A percentile compares a stretch with the other conserved stretches of the same genome.
Evolutionary conservation across 1,140 invertebrate species (phyloP).

Genomic region (Drosophila grimshawi): DNA sequence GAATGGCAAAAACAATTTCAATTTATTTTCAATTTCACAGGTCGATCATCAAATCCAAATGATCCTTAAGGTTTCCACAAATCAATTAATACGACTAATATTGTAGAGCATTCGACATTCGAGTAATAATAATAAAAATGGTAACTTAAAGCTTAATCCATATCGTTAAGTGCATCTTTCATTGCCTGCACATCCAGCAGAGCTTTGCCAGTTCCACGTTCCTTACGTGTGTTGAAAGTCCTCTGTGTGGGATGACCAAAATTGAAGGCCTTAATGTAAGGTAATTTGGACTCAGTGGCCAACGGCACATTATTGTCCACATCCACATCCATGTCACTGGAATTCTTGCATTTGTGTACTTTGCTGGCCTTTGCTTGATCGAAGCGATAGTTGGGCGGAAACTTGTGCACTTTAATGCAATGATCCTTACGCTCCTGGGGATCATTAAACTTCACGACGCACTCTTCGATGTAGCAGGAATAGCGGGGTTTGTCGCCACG

Average conservation of each 20-base stretch:
- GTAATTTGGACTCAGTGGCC: not conserved
- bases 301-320: not conserved
- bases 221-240: conserved; percentile 46
- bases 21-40: conserved; percentile 56
- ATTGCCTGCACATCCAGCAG: conserved; percentile 51
- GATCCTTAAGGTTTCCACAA: conserved; percentile 55
- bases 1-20: conserved; percentile 23
- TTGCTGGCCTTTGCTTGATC: conserved; percentile 63
- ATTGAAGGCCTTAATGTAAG: conserved; percentile 49
- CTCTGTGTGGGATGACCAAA: conserved; percentile 49
- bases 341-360: not conserved
- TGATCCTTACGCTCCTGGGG: conserved; percentile 86
- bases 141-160: conserved; percentile 51
- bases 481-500: conserved; percentile 87
- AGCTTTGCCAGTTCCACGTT: conserved; percentile 13
- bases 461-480: conserved; percentile 88
- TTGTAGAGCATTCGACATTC: conserved; percentile 49
- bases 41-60: conserved; percentile 67
- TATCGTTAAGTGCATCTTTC: conserved; percentile 63
- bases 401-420: conserved; percentile 87
- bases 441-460: conserved; percentile 86
- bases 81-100: conserved; percentile 43
- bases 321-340: conserved; percentile 58
- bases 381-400: conserved; percentile 88
- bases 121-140: conserved; percentile 60